Evolutionary conservation across 2,888 invertebrate species (phyloP), one percentile per base, ranked within the genome.

Genomic region (Platypus cylindrus): DNA sequence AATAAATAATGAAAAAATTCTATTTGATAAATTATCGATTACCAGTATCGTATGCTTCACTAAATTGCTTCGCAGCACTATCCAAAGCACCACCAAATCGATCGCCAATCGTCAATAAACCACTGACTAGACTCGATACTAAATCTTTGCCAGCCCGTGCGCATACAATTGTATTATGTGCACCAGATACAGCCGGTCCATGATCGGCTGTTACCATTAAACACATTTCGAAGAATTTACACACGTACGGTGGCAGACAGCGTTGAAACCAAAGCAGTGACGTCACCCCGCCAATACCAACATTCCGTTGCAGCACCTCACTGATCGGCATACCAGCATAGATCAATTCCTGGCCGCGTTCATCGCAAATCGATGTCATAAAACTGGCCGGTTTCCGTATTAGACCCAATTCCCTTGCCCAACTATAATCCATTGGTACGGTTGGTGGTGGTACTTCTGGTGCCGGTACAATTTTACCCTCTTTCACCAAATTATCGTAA

Each of bases 351-450:
- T 95, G 93, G 7, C 98, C 98, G 45, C 98, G 73, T 65, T 98
- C 98, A 64, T 98, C 98, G 59, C 97, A 97, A 53, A 98, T 99
- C 11, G 91, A 91, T 13, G 97, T 95, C 84, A 99, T 97, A 65
- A 98, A 98, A 2, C 94, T 94, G 0, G 98, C 97, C 24, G 98
- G 98, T 58, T 98, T 98, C 22, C 98, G 75, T 56, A 98, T 99
- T 5, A 99, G 67, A 9, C 98, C 98, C 40, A 99, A 68, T 66
- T 99, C 97, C 62, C 89, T 75, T 0, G 97, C 97, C 97, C 97
- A 98, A 43, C 83, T 87, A 62, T 90, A 98, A 63, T 98, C 97
- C 97, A 98, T 97, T 5, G 97, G 97, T n/a, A 98, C 95, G 12
- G 97, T 95, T 2, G 98, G 98, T 20, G 98, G 98, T 7, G 95